These are phyloP conservation scores for Idaea straminata DNA, from an alignment of 2,888 invertebrate species.

Conservation along the genomic window DNA sequence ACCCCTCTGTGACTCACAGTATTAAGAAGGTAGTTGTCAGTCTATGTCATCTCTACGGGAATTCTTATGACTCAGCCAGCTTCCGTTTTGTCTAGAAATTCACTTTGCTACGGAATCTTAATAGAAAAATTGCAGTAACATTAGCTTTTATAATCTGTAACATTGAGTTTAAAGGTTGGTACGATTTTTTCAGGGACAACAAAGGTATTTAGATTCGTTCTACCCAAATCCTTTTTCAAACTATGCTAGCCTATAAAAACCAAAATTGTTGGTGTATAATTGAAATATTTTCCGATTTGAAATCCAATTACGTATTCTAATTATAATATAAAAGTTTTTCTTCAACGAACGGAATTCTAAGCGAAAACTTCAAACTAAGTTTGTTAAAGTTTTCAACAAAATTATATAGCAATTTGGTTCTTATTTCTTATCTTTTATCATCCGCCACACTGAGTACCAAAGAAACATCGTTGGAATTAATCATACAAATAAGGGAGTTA, in stretches of 20 bases:
- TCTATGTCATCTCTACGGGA: conserved; percentile 17
- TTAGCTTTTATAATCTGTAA: not conserved
- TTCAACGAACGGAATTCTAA: conserved; percentile 14
- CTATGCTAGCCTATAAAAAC: too few species aligned
- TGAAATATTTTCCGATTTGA: too few species aligned
- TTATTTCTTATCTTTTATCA: conserved; percentile 12
- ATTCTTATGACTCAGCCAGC: conserved; percentile 17
- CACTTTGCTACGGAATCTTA: conserved; percentile 9
- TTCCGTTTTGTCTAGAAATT: conserved; percentile 15
- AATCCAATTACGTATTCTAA: conserved; percentile 2
- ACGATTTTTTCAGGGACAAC: too few species aligned
- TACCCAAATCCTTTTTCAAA: too few species aligned
- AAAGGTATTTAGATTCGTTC: too few species aligned
- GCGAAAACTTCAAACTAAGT: conserved; percentile 23
- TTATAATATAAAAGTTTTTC: conserved; percentile 10
- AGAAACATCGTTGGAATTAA: conserved; percentile 36
- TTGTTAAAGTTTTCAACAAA: conserved; percentile 10
- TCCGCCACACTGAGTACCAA: conserved; percentile 16
- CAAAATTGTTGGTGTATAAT: too few species aligned
- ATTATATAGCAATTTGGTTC: conserved; percentile 20
- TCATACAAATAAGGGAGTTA: conserved; percentile 34
- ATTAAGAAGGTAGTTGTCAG: not conserved
- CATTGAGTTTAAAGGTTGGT: not conserved
- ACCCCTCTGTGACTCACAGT: not conserved
- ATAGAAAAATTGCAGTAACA: conserved; percentile 14